Base-by-base conservation (phyloP, 1,140 invertebrate species). In the Schlechtendalia chinensis region DNA sequence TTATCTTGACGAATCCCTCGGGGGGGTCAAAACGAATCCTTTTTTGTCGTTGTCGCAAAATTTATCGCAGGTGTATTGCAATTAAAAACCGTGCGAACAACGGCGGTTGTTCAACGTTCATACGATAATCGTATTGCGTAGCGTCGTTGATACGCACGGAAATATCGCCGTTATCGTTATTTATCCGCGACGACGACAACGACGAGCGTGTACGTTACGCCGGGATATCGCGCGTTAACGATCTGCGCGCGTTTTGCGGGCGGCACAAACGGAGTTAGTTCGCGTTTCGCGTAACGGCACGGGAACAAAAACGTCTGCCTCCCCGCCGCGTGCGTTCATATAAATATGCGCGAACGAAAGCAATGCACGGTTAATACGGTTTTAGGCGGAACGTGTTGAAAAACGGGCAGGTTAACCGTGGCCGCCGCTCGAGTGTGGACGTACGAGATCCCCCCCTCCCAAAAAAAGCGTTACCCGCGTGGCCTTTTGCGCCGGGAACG, bases 381-480 rank as follows among this genome's bases (percentile, higher is more conserved):
- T 77, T 77, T 59, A 77, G 56, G 72, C 32, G 72, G n/a, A 75
- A 77, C 24, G 27, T 61, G 74, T 77, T 77, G 56, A 77, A n/a
- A 77, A 77, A 77, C 74, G 74, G 61, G 74, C 56, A 24, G 56
- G 74, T 77, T 29, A 59, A 77, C n/a, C n/a, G n/a, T n/a, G n/a
- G n/a, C n/a, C n/a, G n/a, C n/a, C 74, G 17, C 50, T 39, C 14
- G 53, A 11, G 27, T 1, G 65, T n/a, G 72, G 54, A 16, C 54
- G 19, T 6, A n/a, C n/a, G 29, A 19, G 1, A 54, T 1, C 14
- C 45, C n/a, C n/a, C n/a, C n/a, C n/a, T n/a, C n/a, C n/a, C n/a
- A n/a, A n/a, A n/a, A 19, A 53, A 56, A 74, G 71, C 27, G 54
- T 58, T 75, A 56, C 54, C 72, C 50, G 29, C 72, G 29, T 75